A percentile compares a stretch with the other conserved stretches of the same genome.
phyloP scores from a whole-genome alignment of 2,797 vertebrate species.

The Pangasius larnaudii region DNA sequence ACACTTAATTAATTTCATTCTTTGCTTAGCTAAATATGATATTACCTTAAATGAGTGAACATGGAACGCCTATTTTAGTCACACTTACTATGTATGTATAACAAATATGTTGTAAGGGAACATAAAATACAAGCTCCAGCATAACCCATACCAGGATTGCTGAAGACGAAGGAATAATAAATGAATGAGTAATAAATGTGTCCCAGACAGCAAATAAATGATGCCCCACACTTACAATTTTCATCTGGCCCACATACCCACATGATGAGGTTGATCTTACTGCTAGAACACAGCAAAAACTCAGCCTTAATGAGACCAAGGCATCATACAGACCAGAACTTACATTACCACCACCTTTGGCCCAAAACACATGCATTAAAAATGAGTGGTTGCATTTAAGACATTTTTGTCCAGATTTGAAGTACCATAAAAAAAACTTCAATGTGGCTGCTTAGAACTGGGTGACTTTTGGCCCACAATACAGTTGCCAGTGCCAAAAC shows the following conservation, averaged over 20 bases:
- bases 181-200: neutral
- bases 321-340: neutral
- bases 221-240: neutral
- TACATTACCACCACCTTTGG: neutral
- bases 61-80: neutral
- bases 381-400: neutral
- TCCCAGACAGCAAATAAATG: neutral
- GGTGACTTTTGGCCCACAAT: neutral
- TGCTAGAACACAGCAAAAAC: neutral
- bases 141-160: neutral
- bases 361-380: neutral
- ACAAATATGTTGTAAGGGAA: neutral
- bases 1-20: neutral
- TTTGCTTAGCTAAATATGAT: neutral
- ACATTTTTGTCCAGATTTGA: neutral
- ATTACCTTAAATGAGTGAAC: neutral
- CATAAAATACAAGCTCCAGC: neutral
- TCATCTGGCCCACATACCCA: neutral
- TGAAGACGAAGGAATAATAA: neutral
- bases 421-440: neutral
- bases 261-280: neutral
- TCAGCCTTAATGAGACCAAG: neutral
- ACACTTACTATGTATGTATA: no score
- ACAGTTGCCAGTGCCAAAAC: neutral
- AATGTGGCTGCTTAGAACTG: neutral